Evolutionary conservation across 2,888 invertebrate species (phyloP), one percentile per base, ranked within the genome.

Genomic region (Oscheius sp.): DNA sequence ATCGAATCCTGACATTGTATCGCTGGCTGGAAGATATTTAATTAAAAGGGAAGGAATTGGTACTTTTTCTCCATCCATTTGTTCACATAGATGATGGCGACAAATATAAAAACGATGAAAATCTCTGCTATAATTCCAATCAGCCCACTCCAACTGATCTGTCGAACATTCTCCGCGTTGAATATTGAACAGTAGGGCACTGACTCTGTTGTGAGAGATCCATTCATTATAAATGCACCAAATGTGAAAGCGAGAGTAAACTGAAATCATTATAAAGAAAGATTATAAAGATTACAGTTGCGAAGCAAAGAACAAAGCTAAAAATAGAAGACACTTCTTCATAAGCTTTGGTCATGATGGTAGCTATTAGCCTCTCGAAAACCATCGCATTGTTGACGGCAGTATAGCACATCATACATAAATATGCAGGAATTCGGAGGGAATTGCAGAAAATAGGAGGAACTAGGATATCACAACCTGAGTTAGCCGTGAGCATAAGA

Each of bases 11-110:
- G 2, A 59, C 59, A 4, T 59, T 59, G 41, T 44, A 59, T 14
- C 41, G 22, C 22, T 41, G 59, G n/a, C 59, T 59, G 28, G 28
- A 59, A 41, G 6, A 20, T 2, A 33, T 2, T 4, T n/a, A n/a
- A n/a, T n/a, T n/a, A 28, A 30, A 2, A 3, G 8, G 30, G 24
- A 2, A 28, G 26, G 30, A 24, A 28, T 4, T 26, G n/a, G n/a
- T 9, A 59, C 59, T 44, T 24, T 24, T 59, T 59, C 28, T 59
- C 59, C 59, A 59, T 59, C 41, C 41, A 59, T 44, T 44, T 59
- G 59, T 59, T 59, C 22, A 26, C 59, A 41, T 44, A 44, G 17
- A 59, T 44, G n/a, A 59, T 22, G 24, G 17, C 17, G 9, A 59
- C 30, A 26, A 59, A 59, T 24, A 41, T 2, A 2, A 59, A 28